phyloP scores from a whole-genome alignment of 2,797 vertebrate species.

The Alca torda region DNA sequence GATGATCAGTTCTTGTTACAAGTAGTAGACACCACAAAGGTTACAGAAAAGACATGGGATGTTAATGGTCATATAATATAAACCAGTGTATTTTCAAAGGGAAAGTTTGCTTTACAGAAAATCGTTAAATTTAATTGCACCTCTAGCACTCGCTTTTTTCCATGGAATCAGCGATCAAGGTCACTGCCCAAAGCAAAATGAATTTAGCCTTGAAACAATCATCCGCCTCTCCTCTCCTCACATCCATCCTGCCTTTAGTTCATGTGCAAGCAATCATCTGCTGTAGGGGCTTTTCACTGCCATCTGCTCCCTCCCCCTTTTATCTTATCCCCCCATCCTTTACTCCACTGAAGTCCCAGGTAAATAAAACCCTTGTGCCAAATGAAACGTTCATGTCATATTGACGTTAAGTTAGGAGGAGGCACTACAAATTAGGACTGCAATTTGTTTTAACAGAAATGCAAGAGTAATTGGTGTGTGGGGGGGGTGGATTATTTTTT shows the following conservation, averaged over 20 bases:
- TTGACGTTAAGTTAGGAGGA: not conserved
- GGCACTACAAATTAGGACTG: not conserved
- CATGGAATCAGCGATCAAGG: not conserved
- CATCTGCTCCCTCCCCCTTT: not conserved
- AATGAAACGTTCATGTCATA: not conserved
- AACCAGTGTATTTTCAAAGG: not conserved
- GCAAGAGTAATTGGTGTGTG: not conserved
- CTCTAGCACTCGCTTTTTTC: not conserved
- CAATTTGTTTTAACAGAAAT: not conserved
- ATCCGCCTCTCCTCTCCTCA: not conserved
- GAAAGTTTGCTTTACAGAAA: not conserved
- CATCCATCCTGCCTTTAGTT: not conserved
- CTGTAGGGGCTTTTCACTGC: not conserved
- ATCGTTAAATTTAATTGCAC: not conserved
- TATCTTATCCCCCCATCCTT: not conserved
- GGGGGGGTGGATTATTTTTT: not conserved
- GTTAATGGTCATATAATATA: not conserved
- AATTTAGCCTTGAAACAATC: not conserved
- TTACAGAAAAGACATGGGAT: not conserved
- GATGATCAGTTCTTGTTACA: not conserved
- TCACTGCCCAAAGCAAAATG: not conserved
- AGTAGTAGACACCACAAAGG: not conserved
- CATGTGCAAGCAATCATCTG: not conserved
- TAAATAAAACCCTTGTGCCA: not conserved
- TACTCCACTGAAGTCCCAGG: not conserved